Percentiles rank a stretch among this genome's conserved stretches.
Conservation (phyloP, 2,888 invertebrate species). For the Eupithecia exiguata region DNA sequence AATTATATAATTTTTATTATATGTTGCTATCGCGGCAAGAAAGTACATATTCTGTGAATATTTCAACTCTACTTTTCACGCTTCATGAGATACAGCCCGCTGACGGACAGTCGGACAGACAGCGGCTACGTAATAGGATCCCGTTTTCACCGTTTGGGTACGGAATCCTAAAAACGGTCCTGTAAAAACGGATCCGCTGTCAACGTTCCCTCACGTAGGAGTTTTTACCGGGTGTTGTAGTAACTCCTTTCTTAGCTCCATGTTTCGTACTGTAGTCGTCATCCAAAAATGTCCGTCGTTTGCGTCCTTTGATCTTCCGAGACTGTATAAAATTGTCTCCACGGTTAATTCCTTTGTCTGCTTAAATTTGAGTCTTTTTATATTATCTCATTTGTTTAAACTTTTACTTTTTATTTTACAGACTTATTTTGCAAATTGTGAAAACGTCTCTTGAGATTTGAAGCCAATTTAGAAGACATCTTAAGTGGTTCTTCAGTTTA, state of each 20-base stretch:
- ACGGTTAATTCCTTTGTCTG: conserved; percentile 11
- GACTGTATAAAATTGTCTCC: conserved; percentile 9
- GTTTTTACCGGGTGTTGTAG: too few species aligned
- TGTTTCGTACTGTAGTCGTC: neutral
- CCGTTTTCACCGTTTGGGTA: too few species aligned
- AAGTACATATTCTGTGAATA: too few species aligned
- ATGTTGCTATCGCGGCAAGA: too few species aligned
- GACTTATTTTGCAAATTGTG: neutral
- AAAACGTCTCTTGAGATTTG: neutral
- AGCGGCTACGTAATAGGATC: too few species aligned
- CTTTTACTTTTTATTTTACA: neutral
- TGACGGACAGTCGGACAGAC: too few species aligned
- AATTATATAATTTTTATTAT: too few species aligned
- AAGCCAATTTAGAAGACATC: neutral
- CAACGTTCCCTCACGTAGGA: too few species aligned
- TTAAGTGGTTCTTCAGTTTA: neutral
- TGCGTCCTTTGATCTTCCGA: conserved; percentile 7
- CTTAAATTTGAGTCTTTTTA: neutral
- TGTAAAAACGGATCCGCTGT: too few species aligned
- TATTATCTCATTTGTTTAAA: conserved; percentile 6
- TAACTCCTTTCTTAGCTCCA: neutral
- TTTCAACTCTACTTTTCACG: too few species aligned
- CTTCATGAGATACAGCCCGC: too few species aligned
- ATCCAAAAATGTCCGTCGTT: neutral
- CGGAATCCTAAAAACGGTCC: too few species aligned